Evolutionary conservation across 1,140 invertebrate species (phyloP).

Genomic region (Cherax quadricarinatus): DNA sequence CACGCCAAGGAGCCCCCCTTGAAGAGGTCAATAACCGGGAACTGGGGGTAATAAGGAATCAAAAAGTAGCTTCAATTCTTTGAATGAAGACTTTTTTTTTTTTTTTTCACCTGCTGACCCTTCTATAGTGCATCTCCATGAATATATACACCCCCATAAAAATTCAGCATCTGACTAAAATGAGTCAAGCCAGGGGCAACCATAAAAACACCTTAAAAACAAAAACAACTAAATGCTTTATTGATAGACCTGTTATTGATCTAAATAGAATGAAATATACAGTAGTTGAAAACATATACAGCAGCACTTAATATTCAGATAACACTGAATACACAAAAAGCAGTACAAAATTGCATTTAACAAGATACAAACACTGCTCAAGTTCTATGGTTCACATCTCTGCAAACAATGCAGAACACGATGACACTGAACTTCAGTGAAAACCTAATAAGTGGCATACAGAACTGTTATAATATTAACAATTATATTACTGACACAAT

Average conservation of each 20-base stretch:
- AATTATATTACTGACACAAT: conserved; percentile 9
- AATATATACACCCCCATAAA: too few relatives aligned
- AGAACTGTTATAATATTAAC: background rate
- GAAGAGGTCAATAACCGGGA: too few relatives aligned
- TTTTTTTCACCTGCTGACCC: too few relatives aligned
- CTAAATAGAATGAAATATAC: conserved; percentile 41
- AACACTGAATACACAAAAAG: conserved; percentile 25
- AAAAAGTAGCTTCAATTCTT: too few relatives aligned
- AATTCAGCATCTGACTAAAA: background rate
- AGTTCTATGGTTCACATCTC: background rate
- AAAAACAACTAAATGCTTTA: conserved; percentile 28
- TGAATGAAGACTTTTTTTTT: too few relatives aligned
- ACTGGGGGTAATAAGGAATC: too few relatives aligned
- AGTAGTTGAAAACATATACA: conserved; percentile 34
- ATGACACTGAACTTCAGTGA: background rate
- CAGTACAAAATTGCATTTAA: conserved; percentile 36
- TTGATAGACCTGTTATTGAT: conserved; percentile 35
- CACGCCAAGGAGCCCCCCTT: too few relatives aligned
- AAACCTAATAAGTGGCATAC: background rate
- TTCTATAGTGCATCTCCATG: too few relatives aligned
- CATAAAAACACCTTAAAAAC: background rate
- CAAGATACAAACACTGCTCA: conserved; percentile 21
- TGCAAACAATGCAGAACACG: background rate
- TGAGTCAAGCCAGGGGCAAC: background rate
- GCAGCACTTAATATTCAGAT: conserved; percentile 36